Base-by-base conservation (phyloP, 2,888 invertebrate genomes). In the Anodontia alba region DNA sequence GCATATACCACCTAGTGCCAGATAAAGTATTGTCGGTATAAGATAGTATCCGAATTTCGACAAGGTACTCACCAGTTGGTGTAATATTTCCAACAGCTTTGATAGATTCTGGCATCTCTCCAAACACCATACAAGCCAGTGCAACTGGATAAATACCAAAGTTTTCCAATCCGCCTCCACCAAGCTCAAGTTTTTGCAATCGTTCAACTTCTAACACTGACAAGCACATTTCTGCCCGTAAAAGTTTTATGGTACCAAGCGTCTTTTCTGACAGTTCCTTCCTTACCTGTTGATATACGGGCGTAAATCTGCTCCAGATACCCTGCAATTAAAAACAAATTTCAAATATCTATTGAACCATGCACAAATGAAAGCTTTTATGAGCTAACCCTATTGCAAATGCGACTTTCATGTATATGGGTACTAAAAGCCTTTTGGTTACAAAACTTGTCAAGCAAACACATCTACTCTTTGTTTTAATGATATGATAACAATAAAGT, bases 271-370 rank as follows among this genome's bases (percentile, higher is more conserved):
- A 95, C 3, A 98, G 95, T 90, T 96, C 96, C 88, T 96, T 95
- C 73, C 96, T 96, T 69, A 98, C 92, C 85, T 96, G 96, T 68
- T 96, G 95, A 93, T 98, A 98, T 0, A 96, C 95, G 0, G 98
- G 98, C 79, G 97, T 96, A 94, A 96, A 97, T 46, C 98, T 95
- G 0, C 97, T 97, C 98, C 98, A 98, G n/a, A 98, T 95, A 0
- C 96, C 98, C 95, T 95, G 82, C 26, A 83, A 79, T 57, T n/a
- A n/a, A n/a, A n/a, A n/a, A n/a, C n/a, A n/a, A n/a, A n/a, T n/a
- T n/a, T n/a, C n/a, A n/a, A n/a, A n/a, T n/a, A n/a, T n/a, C n/a
- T n/a, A n/a, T n/a, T n/a, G n/a, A n/a, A n/a, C n/a, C n/a, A n/a
- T n/a, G n/a, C n/a, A n/a, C n/a, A n/a, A n/a, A n/a, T n/a, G n/a